These are phyloP conservation scores for Irena cyanogastra DNA, from an alignment of 2,113 vertebrate species.

Conservation along the genomic window DNA sequence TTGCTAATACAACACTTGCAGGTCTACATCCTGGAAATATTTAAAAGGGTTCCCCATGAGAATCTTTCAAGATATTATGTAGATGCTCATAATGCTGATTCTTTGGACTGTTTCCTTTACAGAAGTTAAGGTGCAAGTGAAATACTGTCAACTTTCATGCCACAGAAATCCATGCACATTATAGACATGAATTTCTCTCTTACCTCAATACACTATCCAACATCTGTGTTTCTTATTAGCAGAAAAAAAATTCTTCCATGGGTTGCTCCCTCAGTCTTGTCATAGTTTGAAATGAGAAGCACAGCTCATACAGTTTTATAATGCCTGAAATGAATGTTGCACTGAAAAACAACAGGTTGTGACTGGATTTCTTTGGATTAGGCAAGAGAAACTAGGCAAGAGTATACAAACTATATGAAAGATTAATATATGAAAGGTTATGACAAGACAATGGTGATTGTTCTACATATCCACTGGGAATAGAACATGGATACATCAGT, in stretches of 20 bases:
- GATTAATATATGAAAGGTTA: slow-evolving; percentile 1
- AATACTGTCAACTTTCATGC: not conserved
- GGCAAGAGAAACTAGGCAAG: not conserved
- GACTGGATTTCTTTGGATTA: not conserved
- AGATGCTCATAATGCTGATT: not conserved
- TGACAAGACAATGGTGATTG: not conserved
- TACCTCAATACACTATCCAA: not conserved
- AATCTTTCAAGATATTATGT: not conserved
- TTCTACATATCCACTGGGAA: not conserved
- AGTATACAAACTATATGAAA: not conserved
- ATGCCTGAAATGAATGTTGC: not conserved
- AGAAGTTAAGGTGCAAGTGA: not conserved
- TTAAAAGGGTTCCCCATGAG: not conserved
- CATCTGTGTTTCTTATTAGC: not conserved
- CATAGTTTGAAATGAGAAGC: not conserved
- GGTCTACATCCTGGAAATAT: not conserved
- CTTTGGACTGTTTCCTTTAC: not conserved
- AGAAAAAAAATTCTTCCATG: not conserved
- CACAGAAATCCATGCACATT: not conserved
- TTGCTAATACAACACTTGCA: not conserved
- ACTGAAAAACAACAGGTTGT: not conserved
- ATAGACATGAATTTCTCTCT: not conserved
- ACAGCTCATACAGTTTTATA: not conserved
- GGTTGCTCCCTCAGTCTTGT: not conserved
- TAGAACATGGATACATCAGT: not conserved